Base-by-base conservation (phyloP, 1,140 invertebrate genomes). In the Notospermus geniculatus region DNA sequence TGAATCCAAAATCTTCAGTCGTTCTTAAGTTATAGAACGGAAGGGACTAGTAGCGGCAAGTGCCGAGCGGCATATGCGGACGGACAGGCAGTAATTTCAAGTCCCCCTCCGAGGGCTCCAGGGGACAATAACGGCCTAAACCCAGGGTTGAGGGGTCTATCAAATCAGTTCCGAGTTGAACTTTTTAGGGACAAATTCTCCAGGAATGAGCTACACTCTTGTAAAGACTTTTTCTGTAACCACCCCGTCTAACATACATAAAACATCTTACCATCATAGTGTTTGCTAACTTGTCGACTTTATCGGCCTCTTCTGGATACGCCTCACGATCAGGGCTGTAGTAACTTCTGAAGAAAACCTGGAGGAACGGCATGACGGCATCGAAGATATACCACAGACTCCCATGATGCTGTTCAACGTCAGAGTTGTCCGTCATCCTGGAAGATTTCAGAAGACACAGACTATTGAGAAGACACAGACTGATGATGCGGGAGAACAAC, bases 311-410 rank as follows among this genome's bases (percentile, higher is more conserved):
- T 22, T 71, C 62, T 2, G 75, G 70, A 46, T 67, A 71, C 11
- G 62, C 28, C 11, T 63, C 67, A 1, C 55, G 22, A 55, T 78
- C 74, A 13, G 69, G 68, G 25, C 71, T 68, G 54, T 76, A 77
- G 57, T 71, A 77, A 39, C 43, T 66, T 0, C 70, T 58, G 60
- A 73, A 75, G 63, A 78, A 78, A 22, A 76, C 62, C 74, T 78
- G 56, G 11, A 79, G 59, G 54, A 76, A 73, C 52, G 75, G 77
- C 71, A 79, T 70, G 57, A 74, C 72, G 19, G 65, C 72, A 55
- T 75, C 74, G 65, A 79, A 76, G 41, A 76, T 50, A 57, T 79
- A 79, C 43, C 78, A 73, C 0, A 79, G 54, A 28, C 54, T 64
- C 7, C 71, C 71, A 57, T 71, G 59, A 32, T 71, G 62, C 0